Base-by-base conservation (phyloP, 2,797 vertebrate species). In the Steatocranus sp. region DNA sequence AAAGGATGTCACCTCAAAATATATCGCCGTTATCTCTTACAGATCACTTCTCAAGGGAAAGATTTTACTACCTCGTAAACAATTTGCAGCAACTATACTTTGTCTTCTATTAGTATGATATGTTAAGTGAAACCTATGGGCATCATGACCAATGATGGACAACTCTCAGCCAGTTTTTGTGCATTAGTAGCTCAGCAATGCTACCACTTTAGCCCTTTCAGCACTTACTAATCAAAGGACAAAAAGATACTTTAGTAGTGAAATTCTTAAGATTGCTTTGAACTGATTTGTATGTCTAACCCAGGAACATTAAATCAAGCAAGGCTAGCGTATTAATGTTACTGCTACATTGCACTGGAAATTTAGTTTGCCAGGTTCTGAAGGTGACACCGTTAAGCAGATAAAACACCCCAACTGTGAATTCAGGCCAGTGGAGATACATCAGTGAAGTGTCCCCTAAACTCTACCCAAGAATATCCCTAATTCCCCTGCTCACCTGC, bases 351-450 rank as follows among this genome's bases (percentile, higher is more conserved):
- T 82, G 34, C 78, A 77, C 87, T 87, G 81, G 75, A 56, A 88
- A 80, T 86, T 90, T 83, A 79, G 76, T 74, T 38, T 18, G 25
- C 68, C 68, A 81, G 88, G 90, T 83, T 86, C 80, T 94, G 93
- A 95, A 95, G 93, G 96, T 96, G 95, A 96, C 94, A 94, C 94
- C 80, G 88, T 93, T 95, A 93, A 94, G 93, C 89, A 93, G 94
- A 96, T 95, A 91, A 93, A 95, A 92, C 86, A 87, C 76, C 61
- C 82, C 86, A 87, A 79, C 92, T 81, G 86, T 91, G 92, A 94
- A 95, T 94, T 91, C 89, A 94, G 93, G 93, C 89, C 91, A 94
- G 83, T 79, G 75, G 87, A 88, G 91, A 92, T 75, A 75, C 30
- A 78, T 83, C 82, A 78, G 70, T 51, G 38, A 86, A 51, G 61